These are phyloP conservation scores for Synergus itoensis DNA, from an alignment of 2,888 invertebrate genomes.

Conservation along the genomic window DNA sequence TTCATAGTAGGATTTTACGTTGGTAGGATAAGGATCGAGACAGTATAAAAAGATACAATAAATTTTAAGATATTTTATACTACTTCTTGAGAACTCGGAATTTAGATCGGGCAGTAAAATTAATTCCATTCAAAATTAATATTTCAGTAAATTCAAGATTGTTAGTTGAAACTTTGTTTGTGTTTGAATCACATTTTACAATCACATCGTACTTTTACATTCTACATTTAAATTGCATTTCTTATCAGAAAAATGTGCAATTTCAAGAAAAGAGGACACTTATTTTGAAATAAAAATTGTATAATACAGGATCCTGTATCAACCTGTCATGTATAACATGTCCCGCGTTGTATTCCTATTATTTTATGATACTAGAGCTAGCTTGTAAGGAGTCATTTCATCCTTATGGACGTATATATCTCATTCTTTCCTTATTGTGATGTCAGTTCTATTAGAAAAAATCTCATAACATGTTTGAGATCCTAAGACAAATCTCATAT, in stretches of 20 bases:
- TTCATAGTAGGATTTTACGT: not conserved
- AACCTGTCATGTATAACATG: not conserved
- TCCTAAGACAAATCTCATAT: not conserved
- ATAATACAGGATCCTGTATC: not conserved
- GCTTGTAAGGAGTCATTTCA: not conserved
- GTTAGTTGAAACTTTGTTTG: too few species aligned
- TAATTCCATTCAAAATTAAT: not conserved
- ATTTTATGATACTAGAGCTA: not conserved
- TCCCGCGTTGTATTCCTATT: not conserved
- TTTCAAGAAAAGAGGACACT: not conserved
- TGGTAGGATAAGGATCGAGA: not conserved
- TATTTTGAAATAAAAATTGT: not conserved
- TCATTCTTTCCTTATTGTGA: not conserved
- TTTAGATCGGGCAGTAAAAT: not conserved
- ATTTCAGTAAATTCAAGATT: not conserved
- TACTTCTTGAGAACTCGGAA: not conserved
- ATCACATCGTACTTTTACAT: too few species aligned
- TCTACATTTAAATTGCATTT: not conserved
- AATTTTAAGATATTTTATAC: not conserved
- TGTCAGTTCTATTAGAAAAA: constrained; percentile 2
- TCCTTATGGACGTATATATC: not conserved
- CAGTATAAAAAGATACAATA: not conserved
- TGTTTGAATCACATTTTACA: too few species aligned
- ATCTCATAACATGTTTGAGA: not conserved
- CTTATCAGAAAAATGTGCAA: not conserved